phyloP scores from a whole-genome alignment of 2,797 vertebrate species.

The Spinibarbus caldwelli region DNA sequence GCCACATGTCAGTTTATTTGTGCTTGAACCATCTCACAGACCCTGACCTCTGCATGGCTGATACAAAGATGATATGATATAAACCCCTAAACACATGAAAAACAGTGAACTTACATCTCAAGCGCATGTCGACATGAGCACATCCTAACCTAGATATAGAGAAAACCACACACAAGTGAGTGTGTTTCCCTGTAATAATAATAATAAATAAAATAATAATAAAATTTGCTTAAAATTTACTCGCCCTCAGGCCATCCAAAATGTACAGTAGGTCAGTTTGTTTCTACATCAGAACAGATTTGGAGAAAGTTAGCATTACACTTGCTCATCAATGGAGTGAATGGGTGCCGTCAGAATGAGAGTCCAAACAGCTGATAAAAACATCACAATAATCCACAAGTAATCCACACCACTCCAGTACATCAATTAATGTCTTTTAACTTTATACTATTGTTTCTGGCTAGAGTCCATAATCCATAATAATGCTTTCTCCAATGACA shows the following conservation, averaged over 20 bases:
- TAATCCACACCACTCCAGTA: neutral
- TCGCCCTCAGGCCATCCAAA: no score
- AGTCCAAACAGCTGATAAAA: neutral
- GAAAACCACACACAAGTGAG: no score
- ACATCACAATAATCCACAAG: neutral
- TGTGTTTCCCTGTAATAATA: no score
- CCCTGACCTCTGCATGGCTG: neutral
- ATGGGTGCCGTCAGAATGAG: neutral
- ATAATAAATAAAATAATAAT: no score
- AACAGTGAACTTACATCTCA: neutral
- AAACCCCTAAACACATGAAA: neutral
- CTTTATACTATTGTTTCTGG: neutral
- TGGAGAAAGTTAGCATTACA: no score
- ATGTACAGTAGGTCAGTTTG: no score
- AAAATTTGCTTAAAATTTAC: fast-evolving
- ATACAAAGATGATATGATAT: neutral
- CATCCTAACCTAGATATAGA: neutral
- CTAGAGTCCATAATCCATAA: neutral
- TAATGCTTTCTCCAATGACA: neutral
- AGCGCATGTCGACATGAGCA: neutral
- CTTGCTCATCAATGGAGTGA: no score
- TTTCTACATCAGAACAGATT: no score
- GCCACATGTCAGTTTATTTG: neutral
- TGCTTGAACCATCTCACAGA: neutral
- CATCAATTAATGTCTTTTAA: neutral